Base-by-base conservation (phyloP, 2,888 invertebrate genomes). In the Neelides folsomi region DNA sequence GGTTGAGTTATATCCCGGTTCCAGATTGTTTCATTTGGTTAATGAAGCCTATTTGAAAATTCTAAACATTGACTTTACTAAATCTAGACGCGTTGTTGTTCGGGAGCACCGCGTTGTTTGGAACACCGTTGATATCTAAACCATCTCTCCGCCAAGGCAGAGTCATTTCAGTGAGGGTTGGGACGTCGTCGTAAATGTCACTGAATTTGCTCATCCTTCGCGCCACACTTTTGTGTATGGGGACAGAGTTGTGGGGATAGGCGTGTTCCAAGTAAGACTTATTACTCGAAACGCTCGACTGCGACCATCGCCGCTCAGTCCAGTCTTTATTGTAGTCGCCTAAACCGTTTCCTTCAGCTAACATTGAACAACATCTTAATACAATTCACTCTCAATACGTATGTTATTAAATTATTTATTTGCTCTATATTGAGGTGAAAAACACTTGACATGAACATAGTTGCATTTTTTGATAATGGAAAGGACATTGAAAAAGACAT, bases 301-400 rank as follows among this genome's bases (percentile, higher is more conserved):
- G 60, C 37, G 64, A 64, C 64, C 64, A 64, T 12, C 64, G 60
- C 53, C 64, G 54, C 45, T 64, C 64, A 51, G 55, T 61, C 59
- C 63, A 60, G 48, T 63, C 60, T 50, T 57, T 52, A 50, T 57
- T 59, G 44, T 54, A 55, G 50, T 60, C 62, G 36, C 57, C 62
- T 27, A 27, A 27, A 27, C 27, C 27, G 27, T 27, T 27, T 7
- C 27, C 27, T 5, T 46, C 46, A 20, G 41, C 50, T 8, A n/a
- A 36, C n/a, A 50, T 53, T 15, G 27, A 19, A 46, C 12, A 18
- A 36, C 38, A 10, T 13, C 18, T 34, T 43, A 35, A 34, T 9
- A 12, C 7, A 35, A 12, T 40, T 35, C 20, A 13, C 2, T 35
- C 36, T 12, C 5, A n/a, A n/a, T n/a, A n/a, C n/a, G n/a, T n/a